Conservation (phyloP, 2,113 vertebrate genomes). For the Neolamprologus falcicula region DNA sequence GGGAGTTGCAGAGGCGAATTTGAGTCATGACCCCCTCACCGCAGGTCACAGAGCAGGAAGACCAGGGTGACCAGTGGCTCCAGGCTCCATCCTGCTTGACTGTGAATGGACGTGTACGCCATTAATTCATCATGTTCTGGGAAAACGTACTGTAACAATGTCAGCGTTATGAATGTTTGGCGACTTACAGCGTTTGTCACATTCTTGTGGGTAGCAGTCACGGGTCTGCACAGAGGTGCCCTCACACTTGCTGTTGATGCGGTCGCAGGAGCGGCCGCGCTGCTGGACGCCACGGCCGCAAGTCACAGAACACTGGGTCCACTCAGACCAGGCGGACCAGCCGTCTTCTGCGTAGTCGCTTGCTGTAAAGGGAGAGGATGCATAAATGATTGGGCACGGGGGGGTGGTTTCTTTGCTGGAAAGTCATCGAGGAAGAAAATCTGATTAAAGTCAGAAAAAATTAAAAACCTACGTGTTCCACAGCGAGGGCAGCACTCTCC, state of each 20-base stretch:
- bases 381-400: neutral
- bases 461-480: constrained; percentile 78
- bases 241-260: constrained; percentile 93
- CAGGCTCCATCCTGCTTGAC: constrained; percentile 97
- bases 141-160: neutral
- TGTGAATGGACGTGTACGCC: constrained; percentile 39
- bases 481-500: constrained; percentile 97
- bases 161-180: neutral
- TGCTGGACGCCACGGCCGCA: constrained; percentile 95
- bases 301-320: constrained; percentile 92
- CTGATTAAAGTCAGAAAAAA: neutral
- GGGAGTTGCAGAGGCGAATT: constrained; percentile 97
- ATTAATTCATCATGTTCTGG: neutral
- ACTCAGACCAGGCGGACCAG: constrained; percentile 98
- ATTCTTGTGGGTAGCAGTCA: constrained; percentile 92
- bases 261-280: constrained; percentile 94
- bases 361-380: constrained; percentile 48
- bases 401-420: neutral
- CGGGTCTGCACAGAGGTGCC: constrained; percentile 97
- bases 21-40: constrained; percentile 89
- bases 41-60: constrained; percentile 93
- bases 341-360: constrained; percentile 82
- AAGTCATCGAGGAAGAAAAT: neutral
- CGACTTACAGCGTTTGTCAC: constrained; percentile 94
- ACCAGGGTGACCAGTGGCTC: constrained; percentile 99